These are phyloP conservation scores for Eospalax fontanierii DNA, from an alignment of 2,797 vertebrate species.

Conservation along the genomic window DNA sequence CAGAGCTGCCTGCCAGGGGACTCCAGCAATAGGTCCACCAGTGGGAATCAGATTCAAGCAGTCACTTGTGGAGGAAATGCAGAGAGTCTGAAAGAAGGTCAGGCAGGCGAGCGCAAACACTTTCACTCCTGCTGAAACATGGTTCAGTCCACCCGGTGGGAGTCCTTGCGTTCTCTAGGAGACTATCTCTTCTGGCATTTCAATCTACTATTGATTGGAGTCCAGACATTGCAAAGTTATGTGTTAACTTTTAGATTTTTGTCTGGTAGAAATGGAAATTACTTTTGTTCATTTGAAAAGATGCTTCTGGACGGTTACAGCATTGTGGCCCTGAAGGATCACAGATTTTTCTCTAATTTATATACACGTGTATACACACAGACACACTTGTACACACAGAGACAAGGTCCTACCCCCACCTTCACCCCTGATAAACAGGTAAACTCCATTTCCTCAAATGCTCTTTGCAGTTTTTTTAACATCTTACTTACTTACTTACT, in stretches of 20 bases:
- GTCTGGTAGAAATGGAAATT: constrained; percentile 63
- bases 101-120: background rate
- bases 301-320: background rate
- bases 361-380: background rate
- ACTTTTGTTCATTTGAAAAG: background rate
- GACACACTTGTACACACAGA: background rate
- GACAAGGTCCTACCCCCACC: no score
- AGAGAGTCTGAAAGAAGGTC: background rate
- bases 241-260: constrained; percentile 41
- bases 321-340: background rate
- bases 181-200: constrained; percentile 19
- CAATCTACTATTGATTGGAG: constrained; percentile 54
- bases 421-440: no score
- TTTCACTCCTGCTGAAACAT: background rate
- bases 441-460: background rate
- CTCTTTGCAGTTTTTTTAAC: background rate
- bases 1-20: no score
- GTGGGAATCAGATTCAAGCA: background rate
- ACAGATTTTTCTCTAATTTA: background rate
- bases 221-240: background rate
- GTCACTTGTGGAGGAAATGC: background rate
- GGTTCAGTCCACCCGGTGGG: background rate
- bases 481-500: background rate
- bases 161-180: background rate
- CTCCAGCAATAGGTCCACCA: background rate